Evolutionary conservation across 2,888 invertebrate species (phyloP).

Genomic region (Tetragonisca angustula): DNA sequence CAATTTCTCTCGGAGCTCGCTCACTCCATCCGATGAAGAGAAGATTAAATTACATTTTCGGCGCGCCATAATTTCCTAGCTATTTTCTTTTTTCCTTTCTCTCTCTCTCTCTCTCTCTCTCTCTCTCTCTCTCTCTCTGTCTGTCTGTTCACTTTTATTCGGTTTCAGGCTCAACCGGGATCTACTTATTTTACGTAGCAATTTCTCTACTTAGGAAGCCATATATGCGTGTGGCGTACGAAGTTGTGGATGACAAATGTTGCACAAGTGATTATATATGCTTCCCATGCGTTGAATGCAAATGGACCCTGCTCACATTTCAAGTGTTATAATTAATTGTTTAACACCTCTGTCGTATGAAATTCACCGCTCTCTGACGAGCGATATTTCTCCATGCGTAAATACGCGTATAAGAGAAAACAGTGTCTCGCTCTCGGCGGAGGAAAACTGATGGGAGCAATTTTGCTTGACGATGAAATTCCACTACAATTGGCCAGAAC

Average conservation of each 20-base stretch:
- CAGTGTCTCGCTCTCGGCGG: not conserved
- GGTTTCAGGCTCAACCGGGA: no score
- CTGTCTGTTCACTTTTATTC: no score
- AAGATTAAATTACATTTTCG: constrained; percentile 5
- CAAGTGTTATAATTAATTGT: not conserved
- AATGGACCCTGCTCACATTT: not conserved
- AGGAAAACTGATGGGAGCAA: no score
- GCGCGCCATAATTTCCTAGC: not conserved
- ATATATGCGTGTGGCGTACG: not conserved
- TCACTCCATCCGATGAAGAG: constrained; percentile 4
- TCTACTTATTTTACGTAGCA: not conserved
- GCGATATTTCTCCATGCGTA: no score
- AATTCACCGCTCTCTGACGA: not conserved
- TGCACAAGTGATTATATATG: not conserved
- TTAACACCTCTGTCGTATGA: not conserved
- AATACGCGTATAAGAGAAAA: not conserved
- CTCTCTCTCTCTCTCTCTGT: no score
- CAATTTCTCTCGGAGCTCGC: constrained; percentile 7
- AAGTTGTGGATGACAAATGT: not conserved
- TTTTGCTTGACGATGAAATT: no score
- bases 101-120: no score
- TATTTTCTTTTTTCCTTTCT: no score
- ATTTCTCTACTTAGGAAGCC: not conserved
- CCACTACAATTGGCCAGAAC: no score
- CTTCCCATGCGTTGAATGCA: not conserved